A percentile compares a stretch with the other conserved stretches of the same genome.
Evolutionary conservation across 2,888 invertebrate species (phyloP).

Genomic region (Caenorhabditis japonica): DNA sequence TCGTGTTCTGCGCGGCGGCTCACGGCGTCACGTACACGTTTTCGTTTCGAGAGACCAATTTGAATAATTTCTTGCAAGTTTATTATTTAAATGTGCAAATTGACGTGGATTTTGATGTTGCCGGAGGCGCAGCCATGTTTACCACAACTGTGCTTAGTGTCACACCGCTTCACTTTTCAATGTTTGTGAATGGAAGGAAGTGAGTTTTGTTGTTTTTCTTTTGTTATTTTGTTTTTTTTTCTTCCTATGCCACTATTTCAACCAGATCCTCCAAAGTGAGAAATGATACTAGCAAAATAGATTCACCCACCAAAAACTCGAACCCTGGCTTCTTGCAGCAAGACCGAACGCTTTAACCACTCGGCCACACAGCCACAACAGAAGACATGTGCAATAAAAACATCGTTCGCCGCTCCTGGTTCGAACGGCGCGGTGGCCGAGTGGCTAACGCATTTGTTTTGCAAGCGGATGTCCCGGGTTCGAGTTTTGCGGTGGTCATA

Average conservation of each 20-base stretch:
- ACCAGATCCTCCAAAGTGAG: too few relatives aligned
- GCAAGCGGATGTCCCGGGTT: too few relatives aligned
- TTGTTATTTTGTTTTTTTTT: background rate
- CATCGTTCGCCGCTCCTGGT: too few relatives aligned
- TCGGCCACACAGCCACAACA: too few relatives aligned
- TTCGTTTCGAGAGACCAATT: constrained; percentile 20
- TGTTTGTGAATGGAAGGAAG: constrained; percentile 45
- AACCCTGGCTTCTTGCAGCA: too few relatives aligned
- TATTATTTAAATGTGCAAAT: constrained; percentile 37
- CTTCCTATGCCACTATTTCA: background rate
- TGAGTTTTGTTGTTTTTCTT: constrained; percentile 11
- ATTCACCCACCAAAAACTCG: too few relatives aligned
- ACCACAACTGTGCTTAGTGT: constrained; percentile 25
- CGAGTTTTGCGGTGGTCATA: too few relatives aligned
- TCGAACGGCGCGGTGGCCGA: too few relatives aligned
- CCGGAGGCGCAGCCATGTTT: constrained; percentile 17
- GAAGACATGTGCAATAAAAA: too few relatives aligned
- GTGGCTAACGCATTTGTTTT: too few relatives aligned
- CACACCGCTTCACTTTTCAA: constrained; percentile 35
- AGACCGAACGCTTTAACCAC: too few relatives aligned
- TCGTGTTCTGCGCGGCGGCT: background rate
- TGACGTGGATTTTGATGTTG: constrained; percentile 9
- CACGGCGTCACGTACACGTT: constrained; percentile 18
- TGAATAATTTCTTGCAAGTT: constrained; percentile 12
- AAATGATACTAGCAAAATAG: too few relatives aligned